Conservation (phyloP, 1,140 invertebrate genomes). For the Dryas iulia region DNA sequence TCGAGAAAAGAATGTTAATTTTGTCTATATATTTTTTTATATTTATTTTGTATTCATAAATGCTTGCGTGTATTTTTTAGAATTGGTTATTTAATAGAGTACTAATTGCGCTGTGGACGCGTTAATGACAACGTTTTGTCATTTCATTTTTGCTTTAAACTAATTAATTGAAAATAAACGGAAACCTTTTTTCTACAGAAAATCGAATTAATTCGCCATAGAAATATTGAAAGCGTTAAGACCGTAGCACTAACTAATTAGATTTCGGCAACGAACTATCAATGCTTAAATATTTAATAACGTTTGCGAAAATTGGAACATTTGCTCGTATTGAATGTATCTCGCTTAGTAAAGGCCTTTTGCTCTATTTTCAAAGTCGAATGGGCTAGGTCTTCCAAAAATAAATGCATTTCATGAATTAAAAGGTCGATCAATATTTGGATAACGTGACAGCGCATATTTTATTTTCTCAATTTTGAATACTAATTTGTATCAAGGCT, state of each 20-base stretch:
- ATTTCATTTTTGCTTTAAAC: too few species aligned
- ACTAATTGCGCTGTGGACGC: background rate
- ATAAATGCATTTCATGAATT: background rate
- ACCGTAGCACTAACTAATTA: too few species aligned
- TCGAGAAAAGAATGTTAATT: background rate
- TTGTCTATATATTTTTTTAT: background rate
- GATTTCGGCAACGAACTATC: too few species aligned
- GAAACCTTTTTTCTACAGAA: too few species aligned
- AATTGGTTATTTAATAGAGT: background rate
- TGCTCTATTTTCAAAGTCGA: background rate
- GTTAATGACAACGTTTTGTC: background rate
- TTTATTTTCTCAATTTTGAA: background rate
- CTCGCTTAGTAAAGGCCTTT: background rate
- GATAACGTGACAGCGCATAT: too few species aligned
- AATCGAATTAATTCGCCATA: too few species aligned
- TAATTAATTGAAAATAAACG: too few species aligned
- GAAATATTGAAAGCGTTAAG: too few species aligned
- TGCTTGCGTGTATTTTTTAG: background rate
- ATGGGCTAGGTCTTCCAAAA: background rate
- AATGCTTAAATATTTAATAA: background rate
- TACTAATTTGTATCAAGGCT: background rate
- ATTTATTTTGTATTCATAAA: background rate
- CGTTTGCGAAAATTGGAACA: background rate
- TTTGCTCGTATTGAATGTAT: background rate
- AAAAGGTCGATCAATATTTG: background rate